These are phyloP conservation scores for Drosophila subobscura DNA, from an alignment of 1,140 invertebrate species.

Conservation along the genomic window DNA sequence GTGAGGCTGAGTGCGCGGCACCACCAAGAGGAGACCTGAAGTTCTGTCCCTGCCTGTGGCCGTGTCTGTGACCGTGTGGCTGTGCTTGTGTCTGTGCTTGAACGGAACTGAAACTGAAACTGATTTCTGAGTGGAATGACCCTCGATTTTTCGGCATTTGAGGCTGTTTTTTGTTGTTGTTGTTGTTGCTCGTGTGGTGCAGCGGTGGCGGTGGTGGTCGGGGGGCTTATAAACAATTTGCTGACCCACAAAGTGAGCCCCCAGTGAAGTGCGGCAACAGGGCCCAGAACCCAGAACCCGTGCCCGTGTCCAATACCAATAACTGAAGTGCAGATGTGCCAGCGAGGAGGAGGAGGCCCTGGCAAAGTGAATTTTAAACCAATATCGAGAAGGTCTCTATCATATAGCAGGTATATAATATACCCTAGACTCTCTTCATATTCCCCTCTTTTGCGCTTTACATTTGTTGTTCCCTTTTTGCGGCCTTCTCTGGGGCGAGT, in stretches of 20 bases:
- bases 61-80: not conserved
- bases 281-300: too few species aligned
- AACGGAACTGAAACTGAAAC: too few species aligned
- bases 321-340: conserved; percentile 1
- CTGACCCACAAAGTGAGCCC: conserved; percentile 1
- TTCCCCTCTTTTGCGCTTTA: conserved; percentile 12
- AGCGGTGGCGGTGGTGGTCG: conserved; percentile 15
- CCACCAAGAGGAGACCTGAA: not conserved
- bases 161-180: not conserved
- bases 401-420: not conserved
- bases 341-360: too few species aligned
- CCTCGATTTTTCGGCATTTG: too few species aligned
- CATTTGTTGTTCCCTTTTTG: conserved; percentile 22
- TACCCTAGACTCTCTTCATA: conserved; percentile 25
- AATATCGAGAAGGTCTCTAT: too few species aligned
- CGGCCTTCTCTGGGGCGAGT: not conserved
- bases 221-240: conserved; percentile 33
- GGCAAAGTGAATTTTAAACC: too few species aligned
- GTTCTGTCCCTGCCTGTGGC: not conserved
- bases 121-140: too few species aligned
- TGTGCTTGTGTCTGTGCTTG: not conserved
- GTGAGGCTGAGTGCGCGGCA: conserved; percentile 43
- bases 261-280: too few species aligned
- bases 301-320: too few species aligned
- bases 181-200: conserved; percentile 8